These are phyloP conservation scores for Ovis aries DNA, from an alignment of 2,113 vertebrate genomes.

Conservation along the genomic window DNA sequence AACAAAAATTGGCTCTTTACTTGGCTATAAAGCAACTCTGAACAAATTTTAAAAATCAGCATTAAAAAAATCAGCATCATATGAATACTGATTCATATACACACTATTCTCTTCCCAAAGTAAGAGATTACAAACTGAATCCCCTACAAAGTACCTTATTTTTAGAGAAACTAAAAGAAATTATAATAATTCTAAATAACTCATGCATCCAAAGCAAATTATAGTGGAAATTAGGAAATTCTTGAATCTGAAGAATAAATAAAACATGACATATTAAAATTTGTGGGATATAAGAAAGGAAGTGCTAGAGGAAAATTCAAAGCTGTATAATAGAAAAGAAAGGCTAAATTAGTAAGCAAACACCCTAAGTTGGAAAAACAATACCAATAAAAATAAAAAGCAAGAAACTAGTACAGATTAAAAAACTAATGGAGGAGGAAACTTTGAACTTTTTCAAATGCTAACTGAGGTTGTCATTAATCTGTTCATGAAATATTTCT, in stretches of 20 bases:
- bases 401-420: background rate
- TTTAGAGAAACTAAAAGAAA: background rate
- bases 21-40: background rate
- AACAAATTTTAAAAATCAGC: background rate
- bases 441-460: background rate
- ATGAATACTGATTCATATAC: background rate
- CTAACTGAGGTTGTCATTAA: background rate
- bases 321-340: background rate
- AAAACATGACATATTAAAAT: background rate
- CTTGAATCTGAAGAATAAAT: background rate
- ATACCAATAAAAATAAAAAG: background rate
- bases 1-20: background rate
- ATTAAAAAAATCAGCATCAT: background rate
- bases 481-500: background rate
- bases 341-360: background rate
- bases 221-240: background rate
- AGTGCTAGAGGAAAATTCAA: background rate
- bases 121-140: background rate
- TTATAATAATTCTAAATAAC: background rate
- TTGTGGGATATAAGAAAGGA: background rate
- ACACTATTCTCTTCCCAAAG: background rate
- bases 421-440: background rate
- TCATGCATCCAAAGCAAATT: background rate
- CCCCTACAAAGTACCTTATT: background rate
- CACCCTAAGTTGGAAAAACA: background rate